Conservation (phyloP, 1,140 invertebrate genomes). For the Cepaea nemoralis region DNA sequence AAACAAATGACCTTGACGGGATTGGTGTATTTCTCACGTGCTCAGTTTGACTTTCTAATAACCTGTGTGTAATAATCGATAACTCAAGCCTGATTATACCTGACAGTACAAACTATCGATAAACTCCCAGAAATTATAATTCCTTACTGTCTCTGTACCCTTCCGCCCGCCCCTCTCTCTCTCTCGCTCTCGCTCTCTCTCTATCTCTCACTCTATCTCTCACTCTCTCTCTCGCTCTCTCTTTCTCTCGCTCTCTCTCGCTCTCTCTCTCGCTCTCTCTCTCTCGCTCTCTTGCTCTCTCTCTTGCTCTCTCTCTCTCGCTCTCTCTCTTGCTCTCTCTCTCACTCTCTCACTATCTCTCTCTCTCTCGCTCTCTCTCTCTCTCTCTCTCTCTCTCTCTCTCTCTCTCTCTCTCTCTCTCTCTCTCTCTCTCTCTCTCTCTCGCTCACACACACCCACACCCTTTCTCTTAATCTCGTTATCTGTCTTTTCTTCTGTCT, state of each 20-base stretch:
- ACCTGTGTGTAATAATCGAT: neutral
- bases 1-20: neutral
- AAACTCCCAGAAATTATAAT: conserved; percentile 12
- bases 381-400: conserved; percentile 28
- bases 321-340: conserved; percentile 38
- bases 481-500: neutral
- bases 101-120: conserved; percentile 1
- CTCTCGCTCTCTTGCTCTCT: no score
- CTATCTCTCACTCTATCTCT: conserved; percentile 32
- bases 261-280: conserved; percentile 20
- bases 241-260: conserved; percentile 6
- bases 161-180: conserved; percentile 31
- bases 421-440: conserved; percentile 33
- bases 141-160: no score
- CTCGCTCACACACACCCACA: no score
- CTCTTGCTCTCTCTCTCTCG: conserved; percentile 13
- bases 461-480: neutral
- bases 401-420: conserved; percentile 12
- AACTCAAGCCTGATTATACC: neutral
- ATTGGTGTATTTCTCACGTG: neutral
- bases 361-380: conserved; percentile 35
- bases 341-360: conserved; percentile 34
- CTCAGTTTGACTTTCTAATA: neutral
- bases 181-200: conserved; percentile 32
- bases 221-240: conserved; percentile 38